Base-by-base conservation (phyloP, 2,888 invertebrate species). In the Lasioglossum calceatum region DNA sequence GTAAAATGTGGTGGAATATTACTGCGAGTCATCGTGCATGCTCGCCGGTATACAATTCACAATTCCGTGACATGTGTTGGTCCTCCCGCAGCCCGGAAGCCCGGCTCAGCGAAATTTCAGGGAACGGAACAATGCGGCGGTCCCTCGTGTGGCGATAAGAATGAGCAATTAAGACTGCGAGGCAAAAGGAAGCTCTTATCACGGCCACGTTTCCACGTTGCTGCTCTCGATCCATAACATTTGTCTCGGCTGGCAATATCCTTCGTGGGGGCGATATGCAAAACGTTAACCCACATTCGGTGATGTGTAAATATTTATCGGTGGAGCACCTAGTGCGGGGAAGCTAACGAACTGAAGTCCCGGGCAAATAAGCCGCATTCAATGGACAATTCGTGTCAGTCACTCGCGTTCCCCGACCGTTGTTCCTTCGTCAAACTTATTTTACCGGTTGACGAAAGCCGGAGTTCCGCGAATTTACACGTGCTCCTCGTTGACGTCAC, bases 231-330 rank as follows among this genome's bases (percentile, higher is more conserved):
- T 91, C 87, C 91, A 90, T 90, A 89, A 79, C 81, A 90, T 89
- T 91, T 88, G 85, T 84, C 79, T 71, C 64, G 79, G 74, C 70
- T 75, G n/a, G 75, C 77, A 77, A 79, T 86, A 84, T 88, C 87
- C 86, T 83, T 79, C 86, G 77, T 75, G 73, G 79, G 61, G 64
- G 79, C 85, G 91, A 91, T 91, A 91, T 92, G 91, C 89, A 89
- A 92, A 85, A 89, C 85, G 85, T 79, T 85, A 84, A 92, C 91
- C 91, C 86, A 91, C 89, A 89, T 91, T 88, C 82, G 83, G 79
- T 73, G 79, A 79, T 79, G 86, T 75, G 88, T 89, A 87, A 92
- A 91, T 91, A 92, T 91, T 89, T 91, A 91, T 91, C 91, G 84
- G 76, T 39, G 77, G 79, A 58, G 81, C 73, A 74, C 76, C 86